Base-by-base conservation (phyloP, 2,797 vertebrate genomes). In the Eurystomus glaucurus region DNA sequence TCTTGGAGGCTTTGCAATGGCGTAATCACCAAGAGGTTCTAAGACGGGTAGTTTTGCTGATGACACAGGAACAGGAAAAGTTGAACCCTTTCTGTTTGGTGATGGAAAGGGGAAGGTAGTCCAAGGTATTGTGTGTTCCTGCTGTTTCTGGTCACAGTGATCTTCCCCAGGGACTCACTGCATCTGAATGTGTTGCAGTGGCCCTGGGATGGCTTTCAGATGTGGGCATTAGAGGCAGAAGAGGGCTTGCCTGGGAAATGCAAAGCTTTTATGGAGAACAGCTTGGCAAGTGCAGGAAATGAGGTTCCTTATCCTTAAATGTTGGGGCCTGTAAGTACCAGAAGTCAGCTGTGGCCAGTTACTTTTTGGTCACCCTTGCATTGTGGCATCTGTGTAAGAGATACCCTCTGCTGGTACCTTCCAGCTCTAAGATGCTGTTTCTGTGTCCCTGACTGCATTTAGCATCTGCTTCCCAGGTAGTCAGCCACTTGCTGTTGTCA, bases 401-500 rank as follows among this genome's bases (percentile, higher is more conserved):
- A 4, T 48, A 55, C 48, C 23, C 25, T 62, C 35, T 0, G 0
- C 13, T 3, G 2, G 54, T 22, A 14, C 15, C 54, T 79, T 43
- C 14, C 25, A 65, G 17, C 45, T 21, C 31, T 2, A 3, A 17
- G 57, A 35, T 17, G 3, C 54, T 33, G 26, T 76, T 64, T 82
- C 55, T 4, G 39, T 13, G n/a, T 61, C 35, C 55, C 29, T 8
- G 52, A 0, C 31, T 21, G 35, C 9, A 0, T 66, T 58, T 58
- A n/a, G 54, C 29, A 12, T 31, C 82, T 26, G 7, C 15, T n/a
- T 74, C 51, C 26, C 0, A 0, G 19, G 23, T 9, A 23, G 25
- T 7, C 0, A 0, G 19, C 33, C 2, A 0, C 35, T 66, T 0
- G 2, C 9, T 74, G 76, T 55, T 31, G 48, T 41, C 48, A 8